Evolutionary conservation across 2,888 invertebrate genomes (phyloP), one percentile per base, ranked within the genome.

Genomic region (Boloria selene): DNA sequence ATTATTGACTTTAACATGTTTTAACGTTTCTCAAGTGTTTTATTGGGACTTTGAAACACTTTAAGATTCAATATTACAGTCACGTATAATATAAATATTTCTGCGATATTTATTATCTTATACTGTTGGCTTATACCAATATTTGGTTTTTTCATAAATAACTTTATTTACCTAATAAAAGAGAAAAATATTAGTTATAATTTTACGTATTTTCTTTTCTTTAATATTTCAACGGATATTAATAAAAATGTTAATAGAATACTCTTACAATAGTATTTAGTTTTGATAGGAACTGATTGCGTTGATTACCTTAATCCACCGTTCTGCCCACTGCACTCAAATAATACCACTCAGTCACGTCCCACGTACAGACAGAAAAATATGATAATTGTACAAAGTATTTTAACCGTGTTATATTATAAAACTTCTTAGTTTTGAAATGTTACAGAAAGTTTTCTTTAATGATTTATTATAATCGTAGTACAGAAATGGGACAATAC

Each of bases 301-400:
- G 74, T 79, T 77, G 74, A 81, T 81, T 78, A 81, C 73, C 71
- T 74, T 77, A 80, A 80, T 79, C 81, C 73, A 71, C 67, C 64
- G 71, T 75, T 72, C 70, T 70, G 71, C 65, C 73, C 72, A 72
- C 70, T 70, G 67, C 75, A 72, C 69, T 70, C 72, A 75, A 77
- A 76, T 75, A 74, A 78, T 73, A 72, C 69, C 73, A 59, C 65
- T 64, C 69, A 53, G 44, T 64, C 61, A 75, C 77, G 70, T 62
- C 65, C 58, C 17, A 60, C 4, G 79, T 83, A 84, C 70, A 42
- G 82, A 65, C 64, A 75, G 74, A 62, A 66, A 68, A n/a, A 49
- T 42, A 51, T 13, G 17, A 14, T 13, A 52, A 5, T 17, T 31
- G 17, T 10, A 16, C 3, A 50, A 50, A 17, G 13, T 18, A 50